Percentiles rank a stretch among this genome's conserved stretches.
Conservation (phyloP, 2,797 vertebrate species). For the Neosilurus mollespiculum region DNA sequence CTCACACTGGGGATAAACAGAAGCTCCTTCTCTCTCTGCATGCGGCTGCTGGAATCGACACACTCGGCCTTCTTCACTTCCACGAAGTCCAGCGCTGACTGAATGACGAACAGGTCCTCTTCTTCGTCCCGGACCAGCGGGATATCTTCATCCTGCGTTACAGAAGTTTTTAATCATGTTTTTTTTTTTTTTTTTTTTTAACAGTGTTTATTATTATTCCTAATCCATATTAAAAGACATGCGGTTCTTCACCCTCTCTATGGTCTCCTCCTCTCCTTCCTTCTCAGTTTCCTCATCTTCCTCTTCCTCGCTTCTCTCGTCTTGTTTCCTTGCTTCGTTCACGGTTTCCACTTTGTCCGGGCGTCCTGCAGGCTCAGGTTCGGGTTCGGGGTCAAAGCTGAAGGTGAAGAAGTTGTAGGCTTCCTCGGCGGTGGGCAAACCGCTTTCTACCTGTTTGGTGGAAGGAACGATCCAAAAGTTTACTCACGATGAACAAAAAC, state of each 20-base stretch:
- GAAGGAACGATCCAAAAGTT: not conserved
- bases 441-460: slow-evolving; percentile 68
- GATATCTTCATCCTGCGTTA: slow-evolving; percentile 77
- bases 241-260: slow-evolving; percentile 63
- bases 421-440: slow-evolving; percentile 82
- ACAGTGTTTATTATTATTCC: not conserved
- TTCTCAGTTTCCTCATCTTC: slow-evolving; percentile 41
- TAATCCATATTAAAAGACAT: not conserved
- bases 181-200: too few relatives aligned
- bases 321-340: slow-evolving; percentile 58
- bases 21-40: slow-evolving; percentile 75
- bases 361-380: slow-evolving; percentile 59
- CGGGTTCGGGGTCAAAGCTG: slow-evolving; percentile 82
- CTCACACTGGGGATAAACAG: slow-evolving; percentile 84
- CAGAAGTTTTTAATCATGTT: not conserved
- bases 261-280: slow-evolving; percentile 65
- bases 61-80: slow-evolving; percentile 79
- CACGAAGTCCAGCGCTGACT: slow-evolving; percentile 77
- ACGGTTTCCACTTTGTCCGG: slow-evolving; percentile 52
- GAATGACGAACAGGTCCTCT: slow-evolving; percentile 76
- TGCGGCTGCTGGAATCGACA: slow-evolving; percentile 66
- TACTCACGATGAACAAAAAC: not conserved
- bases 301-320: slow-evolving; percentile 51
- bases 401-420: slow-evolving; percentile 93
- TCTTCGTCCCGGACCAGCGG: slow-evolving; percentile 69